Conservation (phyloP, 2,888 invertebrate species). For the Lepidochitona cinerea region DNA sequence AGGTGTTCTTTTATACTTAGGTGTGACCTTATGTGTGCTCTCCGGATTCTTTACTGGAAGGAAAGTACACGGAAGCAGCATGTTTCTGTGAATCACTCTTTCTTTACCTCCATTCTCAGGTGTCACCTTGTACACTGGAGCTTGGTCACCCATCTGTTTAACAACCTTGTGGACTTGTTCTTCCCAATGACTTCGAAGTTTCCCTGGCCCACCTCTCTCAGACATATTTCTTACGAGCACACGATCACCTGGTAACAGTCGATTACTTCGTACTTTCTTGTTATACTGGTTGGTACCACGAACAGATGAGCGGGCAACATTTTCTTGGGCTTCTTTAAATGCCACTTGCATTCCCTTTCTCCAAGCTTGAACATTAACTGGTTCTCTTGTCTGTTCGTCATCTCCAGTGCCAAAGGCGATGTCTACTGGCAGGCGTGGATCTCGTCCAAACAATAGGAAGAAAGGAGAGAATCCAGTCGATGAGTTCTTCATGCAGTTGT, state of each 20-base stretch:
- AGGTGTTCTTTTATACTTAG: too few relatives aligned
- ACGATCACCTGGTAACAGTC: conserved; percentile 11
- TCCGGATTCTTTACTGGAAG: too few relatives aligned
- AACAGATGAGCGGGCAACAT: background rate
- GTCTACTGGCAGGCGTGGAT: conserved; percentile 18
- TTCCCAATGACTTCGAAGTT: conserved; percentile 17
- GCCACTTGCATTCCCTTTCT: conserved; percentile 14
- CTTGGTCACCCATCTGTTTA: conserved; percentile 7
- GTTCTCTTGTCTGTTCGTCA: background rate
- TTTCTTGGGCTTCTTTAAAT: conserved; percentile 5
- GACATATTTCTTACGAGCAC: conserved; percentile 18
- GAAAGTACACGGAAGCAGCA: conserved; percentile 14
- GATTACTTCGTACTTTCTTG: background rate
- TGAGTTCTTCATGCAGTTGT: conserved; percentile 18
- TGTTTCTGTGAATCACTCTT: conserved; percentile 12
- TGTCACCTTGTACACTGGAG: conserved; percentile 14
- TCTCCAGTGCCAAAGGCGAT: conserved; percentile 12
- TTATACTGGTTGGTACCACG: background rate
- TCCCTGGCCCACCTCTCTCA: conserved; percentile 16
- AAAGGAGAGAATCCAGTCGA: conserved; percentile 18
- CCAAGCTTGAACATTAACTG: conserved; percentile 6
- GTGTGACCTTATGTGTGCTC: too few relatives aligned
- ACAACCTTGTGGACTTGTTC: conserved; percentile 14
- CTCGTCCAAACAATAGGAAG: conserved; percentile 19
- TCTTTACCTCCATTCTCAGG: conserved; percentile 5